Conservation (phyloP, 1,140 invertebrate genomes). For the Matsumurasca onukii region DNA sequence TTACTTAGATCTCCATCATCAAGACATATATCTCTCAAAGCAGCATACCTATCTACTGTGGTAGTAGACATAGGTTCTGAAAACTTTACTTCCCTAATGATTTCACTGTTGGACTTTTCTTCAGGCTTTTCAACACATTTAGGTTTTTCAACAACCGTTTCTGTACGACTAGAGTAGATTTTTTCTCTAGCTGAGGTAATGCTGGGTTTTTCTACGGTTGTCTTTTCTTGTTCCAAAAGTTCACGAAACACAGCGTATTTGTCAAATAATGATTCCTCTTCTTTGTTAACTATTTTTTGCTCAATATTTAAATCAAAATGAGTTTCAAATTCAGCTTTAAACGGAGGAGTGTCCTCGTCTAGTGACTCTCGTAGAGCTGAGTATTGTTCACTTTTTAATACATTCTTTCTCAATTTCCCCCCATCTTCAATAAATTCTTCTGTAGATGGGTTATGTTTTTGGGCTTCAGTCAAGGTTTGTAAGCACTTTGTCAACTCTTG, state of each 20-base stretch:
- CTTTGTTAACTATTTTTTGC: conserved; percentile 23
- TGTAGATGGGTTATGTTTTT: conserved; percentile 25
- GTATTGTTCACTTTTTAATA: conserved; percentile 39
- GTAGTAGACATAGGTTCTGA: conserved; percentile 38
- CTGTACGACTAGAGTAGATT: neutral
- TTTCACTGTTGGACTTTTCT: conserved; percentile 34
- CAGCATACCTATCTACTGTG: conserved; percentile 64
- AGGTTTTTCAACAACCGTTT: conserved; percentile 9
- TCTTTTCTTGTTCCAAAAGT: conserved; percentile 68
- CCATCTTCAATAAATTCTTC: conserved; percentile 40
- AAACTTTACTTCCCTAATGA: conserved; percentile 48
- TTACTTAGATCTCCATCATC: conserved; percentile 51
- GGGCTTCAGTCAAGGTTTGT: conserved; percentile 49
- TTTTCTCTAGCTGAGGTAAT: neutral
- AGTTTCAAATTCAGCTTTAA: conserved; percentile 60
- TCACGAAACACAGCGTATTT: conserved; percentile 85
- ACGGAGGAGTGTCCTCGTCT: conserved; percentile 47
- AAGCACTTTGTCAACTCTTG: conserved; percentile 80
- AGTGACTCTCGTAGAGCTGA: conserved; percentile 40
- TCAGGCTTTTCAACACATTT: conserved; percentile 45
- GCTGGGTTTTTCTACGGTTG: neutral
- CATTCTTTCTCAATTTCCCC: conserved; percentile 31
- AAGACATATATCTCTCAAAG: conserved; percentile 66
- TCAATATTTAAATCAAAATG: conserved; percentile 59
- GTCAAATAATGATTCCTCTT: conserved; percentile 57